A percentile compares a stretch with the other conserved stretches of the same genome.
Evolutionary conservation across 2,888 invertebrate species (phyloP).

Genomic region (Danaus chrysippus): DNA sequence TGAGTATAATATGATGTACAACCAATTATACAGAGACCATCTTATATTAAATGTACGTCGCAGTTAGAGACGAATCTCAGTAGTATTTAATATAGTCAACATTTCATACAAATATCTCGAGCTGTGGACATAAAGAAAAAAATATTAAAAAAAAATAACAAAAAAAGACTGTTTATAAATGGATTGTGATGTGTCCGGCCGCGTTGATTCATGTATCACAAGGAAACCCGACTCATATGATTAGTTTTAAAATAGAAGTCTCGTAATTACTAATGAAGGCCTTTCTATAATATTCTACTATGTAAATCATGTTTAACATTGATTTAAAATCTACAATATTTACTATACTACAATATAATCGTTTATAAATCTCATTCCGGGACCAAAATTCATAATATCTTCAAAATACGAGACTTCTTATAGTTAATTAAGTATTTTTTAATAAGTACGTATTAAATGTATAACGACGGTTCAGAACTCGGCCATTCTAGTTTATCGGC

Average conservation of each 20-base stretch:
- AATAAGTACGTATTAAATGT: slow-evolving; percentile 55
- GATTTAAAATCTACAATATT: not conserved
- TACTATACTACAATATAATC: slow-evolving; percentile 29
- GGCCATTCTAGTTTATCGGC: slow-evolving; percentile 55
- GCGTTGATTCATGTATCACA: slow-evolving; percentile 43
- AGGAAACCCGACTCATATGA: slow-evolving; percentile 69
- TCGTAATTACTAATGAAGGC: slow-evolving; percentile 29
- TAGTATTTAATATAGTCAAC: too few relatives aligned
- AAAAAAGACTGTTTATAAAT: slow-evolving; percentile 70
- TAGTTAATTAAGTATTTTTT: slow-evolving; percentile 45
- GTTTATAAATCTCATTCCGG: slow-evolving; percentile 33
- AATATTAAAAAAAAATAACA: slow-evolving; percentile 48
- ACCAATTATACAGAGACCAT: too few relatives aligned
- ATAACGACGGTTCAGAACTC: slow-evolving; percentile 59
- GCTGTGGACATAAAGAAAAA: slow-evolving; percentile 13
- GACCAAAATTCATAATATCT: slow-evolving; percentile 45
- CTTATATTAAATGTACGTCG: too few relatives aligned
- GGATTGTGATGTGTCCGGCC: slow-evolving; percentile 69
- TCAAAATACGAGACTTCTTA: slow-evolving; percentile 40
- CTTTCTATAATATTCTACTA: not conserved
- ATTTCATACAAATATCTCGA: not conserved
- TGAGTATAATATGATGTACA: too few relatives aligned
- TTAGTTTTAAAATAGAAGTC: slow-evolving; percentile 42
- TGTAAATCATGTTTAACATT: not conserved
- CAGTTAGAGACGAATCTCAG: too few relatives aligned